Base-by-base conservation (phyloP, 1,140 invertebrate genomes). In the Sarcophaga bullata region DNA sequence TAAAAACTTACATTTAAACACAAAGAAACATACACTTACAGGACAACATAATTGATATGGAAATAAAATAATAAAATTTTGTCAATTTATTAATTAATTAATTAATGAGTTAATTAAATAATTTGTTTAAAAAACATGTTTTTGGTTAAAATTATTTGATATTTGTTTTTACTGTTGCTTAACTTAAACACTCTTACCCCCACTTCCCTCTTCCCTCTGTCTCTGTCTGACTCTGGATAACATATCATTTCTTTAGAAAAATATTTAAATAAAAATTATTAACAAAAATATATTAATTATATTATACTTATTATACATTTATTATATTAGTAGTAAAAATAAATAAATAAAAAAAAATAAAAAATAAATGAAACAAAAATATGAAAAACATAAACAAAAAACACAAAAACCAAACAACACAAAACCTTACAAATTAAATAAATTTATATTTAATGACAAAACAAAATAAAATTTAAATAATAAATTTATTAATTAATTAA, bases 171-270 rank as follows among this genome's bases (percentile, higher is more conserved):
- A 37, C 25, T 37, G 25, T 37, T 37, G 25, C 25, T 37, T 37
- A 37, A 37, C 25, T 37, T 37, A 37, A 37, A 37, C 15, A n/a
- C 58, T 62, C 58, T 62, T 10, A 52, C 50, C 13, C 15, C 15
- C 54, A n/a, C 54, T 62, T 15, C 48, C 13, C 7, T 76, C 49
- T 37, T 50, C 73, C 13, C 37, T 73, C 47, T 76, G 47, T 76
- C 73, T n/a, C 73, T 72, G 6, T 25, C 62, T 72, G 17, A 25
- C 62, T 72, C 62, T 76, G 47, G 73, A 76, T 17, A 76, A 76
- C 73, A 76, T 76, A 76, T 76, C 73, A 76, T 76, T 76, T 76
- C 73, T 76, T 76, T 76, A 76, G 73, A 76, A 76, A 76, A 76
- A 76, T 76, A 76, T 76, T 76, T 76, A 76, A 76, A 76, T 76